Conservation (phyloP, 92 coral and sea anemone species). For the Palythoa grandis region DNA sequence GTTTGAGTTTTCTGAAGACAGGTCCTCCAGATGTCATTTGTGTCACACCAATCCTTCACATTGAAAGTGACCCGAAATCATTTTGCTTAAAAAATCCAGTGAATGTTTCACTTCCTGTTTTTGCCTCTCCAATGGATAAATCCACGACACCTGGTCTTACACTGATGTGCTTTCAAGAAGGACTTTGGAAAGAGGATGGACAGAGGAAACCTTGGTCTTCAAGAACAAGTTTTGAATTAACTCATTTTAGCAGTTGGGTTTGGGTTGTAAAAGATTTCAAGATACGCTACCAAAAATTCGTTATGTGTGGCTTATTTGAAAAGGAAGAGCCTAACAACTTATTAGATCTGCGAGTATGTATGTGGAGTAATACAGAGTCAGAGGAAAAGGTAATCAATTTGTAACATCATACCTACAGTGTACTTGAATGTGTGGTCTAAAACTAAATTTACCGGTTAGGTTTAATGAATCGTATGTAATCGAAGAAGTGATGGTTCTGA, state of each 20-base stretch:
- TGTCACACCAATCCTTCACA: neutral
- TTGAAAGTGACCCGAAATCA: neutral
- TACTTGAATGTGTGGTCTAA: no score
- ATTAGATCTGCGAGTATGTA: neutral
- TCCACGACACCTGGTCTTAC: neutral
- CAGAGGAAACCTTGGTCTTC: neutral
- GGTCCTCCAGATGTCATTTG: neutral
- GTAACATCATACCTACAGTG: no score
- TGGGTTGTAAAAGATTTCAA: no score
- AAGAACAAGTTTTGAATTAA: neutral
- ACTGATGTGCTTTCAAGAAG: neutral
- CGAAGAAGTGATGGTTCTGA: no score
- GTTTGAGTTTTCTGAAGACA: neutral
- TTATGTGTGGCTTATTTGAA: neutral
- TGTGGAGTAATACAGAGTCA: neutral
- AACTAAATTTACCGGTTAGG: no score
- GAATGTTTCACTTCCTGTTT: neutral
- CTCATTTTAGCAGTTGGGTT: neutral
- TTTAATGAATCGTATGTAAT: no score
- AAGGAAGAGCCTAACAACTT: neutral
- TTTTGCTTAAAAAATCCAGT: neutral
- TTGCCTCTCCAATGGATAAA: neutral
- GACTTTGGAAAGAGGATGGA: neutral
- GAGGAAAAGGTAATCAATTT: neutral
- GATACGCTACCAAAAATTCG: neutral